Conservation (phyloP, 2,113 vertebrate species). For the Cisticola juncidis region DNA sequence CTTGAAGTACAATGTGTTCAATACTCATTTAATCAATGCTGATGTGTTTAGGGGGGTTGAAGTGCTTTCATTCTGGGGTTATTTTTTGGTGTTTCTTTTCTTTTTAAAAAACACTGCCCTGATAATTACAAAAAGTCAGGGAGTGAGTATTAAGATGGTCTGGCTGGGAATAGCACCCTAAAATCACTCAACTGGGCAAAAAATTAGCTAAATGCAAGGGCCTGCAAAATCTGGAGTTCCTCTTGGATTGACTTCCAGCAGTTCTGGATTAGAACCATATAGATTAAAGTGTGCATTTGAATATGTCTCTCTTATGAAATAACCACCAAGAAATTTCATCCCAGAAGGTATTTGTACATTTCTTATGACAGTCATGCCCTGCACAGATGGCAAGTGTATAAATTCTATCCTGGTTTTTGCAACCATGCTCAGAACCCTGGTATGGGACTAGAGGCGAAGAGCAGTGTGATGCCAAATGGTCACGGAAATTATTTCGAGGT, state of each 20-base stretch:
- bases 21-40: not conserved
- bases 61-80: not conserved
- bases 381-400: not conserved
- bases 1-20: not conserved
- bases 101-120: not conserved
- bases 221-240: not conserved
- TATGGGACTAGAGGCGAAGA: not conserved
- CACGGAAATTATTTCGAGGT: not conserved
- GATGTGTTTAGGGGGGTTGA: not conserved
- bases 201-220: not conserved
- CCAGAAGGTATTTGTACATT: slow-evolving; percentile 20
- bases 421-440: not conserved
- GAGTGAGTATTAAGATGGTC: not conserved
- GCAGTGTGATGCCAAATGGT: not conserved
- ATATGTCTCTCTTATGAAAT: not conserved
- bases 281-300: not conserved
- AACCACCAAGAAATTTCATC: not conserved
- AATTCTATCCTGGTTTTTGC: not conserved
- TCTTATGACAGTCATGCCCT: not conserved
- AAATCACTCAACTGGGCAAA: not conserved
- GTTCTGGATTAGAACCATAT: not conserved
- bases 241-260: not conserved
- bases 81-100: not conserved
- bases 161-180: not conserved
- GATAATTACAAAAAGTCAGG: not conserved